phyloP scores from a whole-genome alignment of 2,888 invertebrate genomes.

The Lymantria monacha region DNA sequence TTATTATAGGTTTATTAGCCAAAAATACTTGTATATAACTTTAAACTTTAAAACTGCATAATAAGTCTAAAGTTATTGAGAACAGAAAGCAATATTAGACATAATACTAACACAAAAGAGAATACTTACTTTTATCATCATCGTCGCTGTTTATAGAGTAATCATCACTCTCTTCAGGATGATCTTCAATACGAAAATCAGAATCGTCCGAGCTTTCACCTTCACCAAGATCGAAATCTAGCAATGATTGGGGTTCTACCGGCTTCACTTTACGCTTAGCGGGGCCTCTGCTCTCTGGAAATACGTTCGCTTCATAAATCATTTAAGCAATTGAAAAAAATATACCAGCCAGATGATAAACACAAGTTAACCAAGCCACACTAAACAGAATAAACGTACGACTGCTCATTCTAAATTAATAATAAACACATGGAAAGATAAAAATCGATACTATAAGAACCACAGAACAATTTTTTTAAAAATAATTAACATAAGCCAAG shows the following conservation, averaged over 20 bases:
- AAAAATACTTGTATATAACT: too few relatives aligned
- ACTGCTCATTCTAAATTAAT: slow-evolving; percentile 36
- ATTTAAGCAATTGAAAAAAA: neutral
- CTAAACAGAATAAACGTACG: slow-evolving; percentile 32
- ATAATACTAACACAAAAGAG: neutral
- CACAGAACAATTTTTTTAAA: too few relatives aligned
- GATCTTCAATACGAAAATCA: slow-evolving; percentile 95
- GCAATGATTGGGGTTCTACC: slow-evolving; percentile 87
- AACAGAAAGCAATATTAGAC: too few relatives aligned
- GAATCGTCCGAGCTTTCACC: slow-evolving; percentile 97
- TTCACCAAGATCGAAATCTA: slow-evolving; percentile 93
- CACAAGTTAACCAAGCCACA: neutral
- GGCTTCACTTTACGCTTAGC: slow-evolving; percentile 92
- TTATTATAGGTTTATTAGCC: too few relatives aligned
- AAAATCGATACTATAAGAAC: too few relatives aligned
- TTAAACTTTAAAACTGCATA: too few relatives aligned
- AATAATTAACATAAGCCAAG: too few relatives aligned
- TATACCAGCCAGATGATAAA: neutral
- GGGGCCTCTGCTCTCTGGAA: slow-evolving; percentile 84
- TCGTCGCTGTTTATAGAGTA: slow-evolving; percentile 86
- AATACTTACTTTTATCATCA: slow-evolving; percentile 79
- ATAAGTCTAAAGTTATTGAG: too few relatives aligned
- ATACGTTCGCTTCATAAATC: slow-evolving; percentile 16
- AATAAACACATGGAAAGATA: neutral
- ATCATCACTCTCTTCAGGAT: slow-evolving; percentile 90